Percentiles rank a stretch among this genome's conserved stretches.
Conservation (phyloP, 2,113 vertebrate species). For the Tyrannus savana region DNA sequence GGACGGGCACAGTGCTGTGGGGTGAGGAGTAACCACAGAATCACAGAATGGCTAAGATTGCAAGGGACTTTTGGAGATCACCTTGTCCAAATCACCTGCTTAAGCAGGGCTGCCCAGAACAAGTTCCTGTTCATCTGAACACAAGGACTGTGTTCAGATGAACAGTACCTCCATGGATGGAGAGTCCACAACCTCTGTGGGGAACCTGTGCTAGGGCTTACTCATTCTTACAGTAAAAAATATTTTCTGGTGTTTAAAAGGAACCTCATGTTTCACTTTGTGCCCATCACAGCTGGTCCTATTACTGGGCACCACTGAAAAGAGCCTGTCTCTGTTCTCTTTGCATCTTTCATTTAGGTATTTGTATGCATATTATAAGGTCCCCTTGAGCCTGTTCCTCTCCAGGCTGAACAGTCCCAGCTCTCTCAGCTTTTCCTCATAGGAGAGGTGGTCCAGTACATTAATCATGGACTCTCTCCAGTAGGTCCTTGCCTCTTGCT, state of each 20-base stretch:
- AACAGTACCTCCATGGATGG: neutral
- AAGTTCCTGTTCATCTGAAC: neutral
- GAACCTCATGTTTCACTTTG: neutral
- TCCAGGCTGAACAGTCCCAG: neutral
- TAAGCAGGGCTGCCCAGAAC: neutral
- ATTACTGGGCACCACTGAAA: neutral
- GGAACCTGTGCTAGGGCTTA: neutral
- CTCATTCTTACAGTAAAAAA: neutral
- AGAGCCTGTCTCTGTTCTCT: neutral
- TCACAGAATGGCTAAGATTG: neutral
- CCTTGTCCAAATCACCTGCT: neutral
- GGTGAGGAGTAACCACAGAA: neutral
- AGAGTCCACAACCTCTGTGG: neutral
- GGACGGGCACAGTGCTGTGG: neutral
- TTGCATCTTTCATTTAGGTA: neutral
- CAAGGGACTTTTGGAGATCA: neutral
- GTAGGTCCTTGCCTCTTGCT: rapidly evolving
- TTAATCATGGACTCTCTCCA: neutral
- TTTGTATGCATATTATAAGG: neutral
- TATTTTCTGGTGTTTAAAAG: neutral
- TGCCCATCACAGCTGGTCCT: neutral
- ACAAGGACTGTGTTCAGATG: rapidly evolving
- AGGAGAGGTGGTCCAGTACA: neutral
- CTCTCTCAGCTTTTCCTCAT: neutral
- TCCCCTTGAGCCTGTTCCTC: neutral